A percentile compares a stretch with the other conserved stretches of the same genome.
phyloP scores from a whole-genome alignment of 2,113 vertebrate species.

The Nothobranchius furzeri region DNA sequence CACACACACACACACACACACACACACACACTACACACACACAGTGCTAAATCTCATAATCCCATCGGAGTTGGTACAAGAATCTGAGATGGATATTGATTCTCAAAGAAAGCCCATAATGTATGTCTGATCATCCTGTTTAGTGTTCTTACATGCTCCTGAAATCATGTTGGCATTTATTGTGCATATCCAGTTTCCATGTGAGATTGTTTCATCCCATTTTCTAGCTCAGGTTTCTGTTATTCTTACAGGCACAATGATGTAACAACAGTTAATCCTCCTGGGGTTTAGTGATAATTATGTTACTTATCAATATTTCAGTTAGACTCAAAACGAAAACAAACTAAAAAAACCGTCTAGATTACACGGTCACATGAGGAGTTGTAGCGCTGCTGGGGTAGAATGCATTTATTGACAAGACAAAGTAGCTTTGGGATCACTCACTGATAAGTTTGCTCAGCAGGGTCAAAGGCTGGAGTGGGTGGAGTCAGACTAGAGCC shows the following conservation, averaged over 20 bases:
- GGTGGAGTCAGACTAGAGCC: neutral
- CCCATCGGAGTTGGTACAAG: conserved; percentile 20
- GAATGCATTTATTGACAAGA: neutral
- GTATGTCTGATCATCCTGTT: neutral
- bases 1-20: conserved; percentile 11
- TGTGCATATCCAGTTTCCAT: neutral
- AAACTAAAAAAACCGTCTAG: neutral
- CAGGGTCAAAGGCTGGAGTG: conserved; percentile 26
- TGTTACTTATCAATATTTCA: neutral
- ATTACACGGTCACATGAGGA: neutral
- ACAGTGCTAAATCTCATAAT: conserved; percentile 30
- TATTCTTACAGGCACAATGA: too few species aligned
- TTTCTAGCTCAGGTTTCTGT: neutral
- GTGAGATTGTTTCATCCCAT: neutral
- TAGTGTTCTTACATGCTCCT: neutral
- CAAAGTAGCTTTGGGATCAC: neutral
- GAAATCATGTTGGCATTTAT: neutral
- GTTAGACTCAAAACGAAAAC: neutral
- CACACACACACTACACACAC: neutral
- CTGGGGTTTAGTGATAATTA: too few species aligned
- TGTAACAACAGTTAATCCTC: too few species aligned
- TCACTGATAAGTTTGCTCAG: conserved; percentile 19
- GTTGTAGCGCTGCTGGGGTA: neutral
- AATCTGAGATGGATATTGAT: conserved; percentile 11
- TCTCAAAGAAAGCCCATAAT: neutral